Conservation (phyloP, 2,888 invertebrate species). For the Amorpha juglandis region DNA sequence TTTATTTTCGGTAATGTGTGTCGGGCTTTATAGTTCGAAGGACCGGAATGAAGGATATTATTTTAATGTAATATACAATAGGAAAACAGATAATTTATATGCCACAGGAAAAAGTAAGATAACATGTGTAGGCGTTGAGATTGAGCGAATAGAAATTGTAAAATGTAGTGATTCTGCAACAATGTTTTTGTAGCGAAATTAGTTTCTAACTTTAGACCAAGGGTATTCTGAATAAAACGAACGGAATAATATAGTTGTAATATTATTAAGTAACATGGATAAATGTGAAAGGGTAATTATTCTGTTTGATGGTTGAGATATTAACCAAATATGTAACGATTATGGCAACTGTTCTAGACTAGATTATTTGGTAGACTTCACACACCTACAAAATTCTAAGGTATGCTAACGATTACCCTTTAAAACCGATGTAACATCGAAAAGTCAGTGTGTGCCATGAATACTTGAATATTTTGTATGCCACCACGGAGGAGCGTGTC, state of each 20-base stretch:
- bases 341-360: no score
- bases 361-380: no score
- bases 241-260: slow-evolving; percentile 1
- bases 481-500: slow-evolving; percentile 37
- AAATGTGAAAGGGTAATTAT: not conserved
- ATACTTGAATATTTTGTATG: not conserved
- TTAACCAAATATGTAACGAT: not conserved
- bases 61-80: slow-evolving; percentile 21
- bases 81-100: slow-evolving; percentile 21
- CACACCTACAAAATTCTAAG: no score
- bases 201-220: slow-evolving; percentile 9
- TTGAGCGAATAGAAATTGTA: not conserved
- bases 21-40: not conserved
- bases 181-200: slow-evolving; percentile 7
- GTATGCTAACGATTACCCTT: no score
- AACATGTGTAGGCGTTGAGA: not conserved
- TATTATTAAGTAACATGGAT: not conserved
- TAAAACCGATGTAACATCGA: no score
- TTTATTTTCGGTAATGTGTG: not conserved
- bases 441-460: no score
- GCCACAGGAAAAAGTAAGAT: slow-evolving; percentile 17
- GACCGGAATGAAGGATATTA: slow-evolving; percentile 21
- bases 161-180: not conserved
- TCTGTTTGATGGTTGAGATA: no score
- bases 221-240: not conserved